A percentile compares a stretch with the other conserved stretches of the same genome.
These are phyloP conservation scores for Tenthredo amoena DNA, from an alignment of 2,888 invertebrate genomes.

Conservation along the genomic window DNA sequence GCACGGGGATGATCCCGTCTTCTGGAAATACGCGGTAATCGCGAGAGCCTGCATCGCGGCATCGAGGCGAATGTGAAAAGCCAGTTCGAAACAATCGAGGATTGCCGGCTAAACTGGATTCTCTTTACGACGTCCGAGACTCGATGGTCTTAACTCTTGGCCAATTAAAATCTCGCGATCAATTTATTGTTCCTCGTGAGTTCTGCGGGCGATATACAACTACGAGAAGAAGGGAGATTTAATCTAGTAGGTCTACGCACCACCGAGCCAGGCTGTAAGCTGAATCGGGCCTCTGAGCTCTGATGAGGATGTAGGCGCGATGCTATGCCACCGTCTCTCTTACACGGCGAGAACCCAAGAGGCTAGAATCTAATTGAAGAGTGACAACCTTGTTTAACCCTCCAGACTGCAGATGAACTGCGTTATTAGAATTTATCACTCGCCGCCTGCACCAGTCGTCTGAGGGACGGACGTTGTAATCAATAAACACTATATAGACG, in stretches of 20 bases:
- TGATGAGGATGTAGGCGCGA: constrained; percentile 63
- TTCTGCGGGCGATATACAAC: neutral
- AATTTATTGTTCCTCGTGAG: constrained; percentile 5
- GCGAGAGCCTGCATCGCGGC: neutral
- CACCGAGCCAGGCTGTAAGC: constrained; percentile 8
- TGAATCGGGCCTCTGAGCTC: constrained; percentile 32
- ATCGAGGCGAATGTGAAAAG: neutral
- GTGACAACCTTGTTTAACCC: constrained; percentile 70
- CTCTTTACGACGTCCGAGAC: neutral
- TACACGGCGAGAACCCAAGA: constrained; percentile 57
- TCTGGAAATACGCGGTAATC: neutral
- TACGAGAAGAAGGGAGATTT: neutral
- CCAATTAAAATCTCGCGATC: constrained; percentile 32
- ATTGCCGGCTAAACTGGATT: constrained; percentile 27
- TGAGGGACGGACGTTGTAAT: constrained; percentile 40
- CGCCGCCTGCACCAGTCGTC: constrained; percentile 47
- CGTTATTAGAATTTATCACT: constrained; percentile 68
- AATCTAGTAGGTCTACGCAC: constrained; percentile 19
- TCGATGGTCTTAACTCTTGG: constrained; percentile 19
- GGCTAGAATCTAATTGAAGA: constrained; percentile 64
- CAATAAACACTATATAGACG: constrained; percentile 10
- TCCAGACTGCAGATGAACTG: constrained; percentile 61
- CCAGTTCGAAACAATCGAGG: neutral
- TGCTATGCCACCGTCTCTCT: constrained; percentile 42
- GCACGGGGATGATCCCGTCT: neutral